Evolutionary conservation across 2,888 invertebrate genomes (phyloP).

Genomic region (Agrotis segetum): DNA sequence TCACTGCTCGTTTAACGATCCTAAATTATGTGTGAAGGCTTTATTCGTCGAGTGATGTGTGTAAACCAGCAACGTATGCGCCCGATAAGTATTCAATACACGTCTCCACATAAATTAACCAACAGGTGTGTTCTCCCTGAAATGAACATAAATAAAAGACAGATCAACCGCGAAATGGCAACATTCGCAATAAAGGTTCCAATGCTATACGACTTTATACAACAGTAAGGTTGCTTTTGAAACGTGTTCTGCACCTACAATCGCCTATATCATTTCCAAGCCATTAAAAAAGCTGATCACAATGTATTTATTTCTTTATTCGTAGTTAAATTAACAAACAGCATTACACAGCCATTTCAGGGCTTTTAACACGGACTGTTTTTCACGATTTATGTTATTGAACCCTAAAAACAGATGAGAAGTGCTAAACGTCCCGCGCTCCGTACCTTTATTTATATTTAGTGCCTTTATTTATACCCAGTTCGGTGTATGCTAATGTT

Average conservation of each 20-base stretch:
- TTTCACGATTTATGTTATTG: slow-evolving; percentile 64
- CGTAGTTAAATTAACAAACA: slow-evolving; percentile 50
- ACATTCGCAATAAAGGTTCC: slow-evolving; percentile 58
- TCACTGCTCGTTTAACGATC: slow-evolving; percentile 70
- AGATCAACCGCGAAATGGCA: slow-evolving; percentile 64
- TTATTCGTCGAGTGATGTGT: slow-evolving; percentile 67
- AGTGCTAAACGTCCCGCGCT: slow-evolving; percentile 61
- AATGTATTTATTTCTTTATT: slow-evolving; percentile 53
- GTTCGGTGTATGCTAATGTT: slow-evolving; percentile 70
- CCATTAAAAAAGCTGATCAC: slow-evolving; percentile 51
- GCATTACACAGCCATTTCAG: slow-evolving; percentile 53
- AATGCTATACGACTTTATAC: slow-evolving; percentile 47
- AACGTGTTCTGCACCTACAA: slow-evolving; percentile 39
- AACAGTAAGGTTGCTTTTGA: slow-evolving; percentile 35
- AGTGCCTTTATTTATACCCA: slow-evolving; percentile 70
- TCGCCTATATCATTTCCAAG: slow-evolving; percentile 40
- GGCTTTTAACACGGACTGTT: slow-evolving; percentile 50
- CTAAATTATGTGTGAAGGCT: slow-evolving; percentile 71
- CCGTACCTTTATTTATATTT: slow-evolving; percentile 67
- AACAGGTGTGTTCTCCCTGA: slow-evolving; percentile 78
- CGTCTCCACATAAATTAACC: slow-evolving; percentile 75
- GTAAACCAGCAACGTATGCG: slow-evolving; percentile 64
- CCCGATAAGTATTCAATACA: slow-evolving; percentile 73
- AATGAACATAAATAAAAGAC: slow-evolving; percentile 75
- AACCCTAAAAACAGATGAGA: slow-evolving; percentile 66